Evolutionary conservation across 2,113 vertebrate species (phyloP).

Genomic region (Nothoprocta perdicaria): DNA sequence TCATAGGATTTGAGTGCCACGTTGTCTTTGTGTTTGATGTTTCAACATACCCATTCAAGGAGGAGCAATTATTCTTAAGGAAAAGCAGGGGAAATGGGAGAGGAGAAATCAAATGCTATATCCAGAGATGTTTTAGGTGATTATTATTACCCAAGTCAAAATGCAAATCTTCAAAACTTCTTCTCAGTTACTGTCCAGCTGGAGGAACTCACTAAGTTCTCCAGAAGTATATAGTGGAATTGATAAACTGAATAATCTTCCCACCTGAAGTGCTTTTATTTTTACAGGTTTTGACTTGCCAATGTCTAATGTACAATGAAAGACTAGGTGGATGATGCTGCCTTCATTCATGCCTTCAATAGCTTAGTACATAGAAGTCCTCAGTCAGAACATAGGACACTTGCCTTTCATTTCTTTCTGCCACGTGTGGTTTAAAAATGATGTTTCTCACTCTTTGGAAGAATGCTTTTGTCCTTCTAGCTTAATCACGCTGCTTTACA

Average conservation of each 20-base stretch:
- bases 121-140: not conserved
- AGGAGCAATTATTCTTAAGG: not conserved
- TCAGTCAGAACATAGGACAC: not conserved
- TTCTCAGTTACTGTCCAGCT: not conserved
- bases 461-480: not conserved
- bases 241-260: not conserved
- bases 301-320: not conserved
- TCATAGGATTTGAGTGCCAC: not conserved
- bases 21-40: not conserved
- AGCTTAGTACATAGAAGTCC: not conserved
- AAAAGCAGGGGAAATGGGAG: not conserved
- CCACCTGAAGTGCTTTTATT: not conserved
- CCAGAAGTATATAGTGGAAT: not conserved
- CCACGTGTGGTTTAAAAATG: not conserved
- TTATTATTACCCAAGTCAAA: not conserved
- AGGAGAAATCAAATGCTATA: not conserved
- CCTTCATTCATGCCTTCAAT: not conserved
- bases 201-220: fast-evolving
- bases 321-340: not conserved
- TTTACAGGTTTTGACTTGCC: not conserved
- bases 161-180: not conserved
- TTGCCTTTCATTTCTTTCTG: not conserved
- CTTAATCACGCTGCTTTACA: not conserved
- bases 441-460: not conserved
- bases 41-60: not conserved